Base-by-base conservation (phyloP, 2,797 vertebrate species). In the Pangasius djambal region DNA sequence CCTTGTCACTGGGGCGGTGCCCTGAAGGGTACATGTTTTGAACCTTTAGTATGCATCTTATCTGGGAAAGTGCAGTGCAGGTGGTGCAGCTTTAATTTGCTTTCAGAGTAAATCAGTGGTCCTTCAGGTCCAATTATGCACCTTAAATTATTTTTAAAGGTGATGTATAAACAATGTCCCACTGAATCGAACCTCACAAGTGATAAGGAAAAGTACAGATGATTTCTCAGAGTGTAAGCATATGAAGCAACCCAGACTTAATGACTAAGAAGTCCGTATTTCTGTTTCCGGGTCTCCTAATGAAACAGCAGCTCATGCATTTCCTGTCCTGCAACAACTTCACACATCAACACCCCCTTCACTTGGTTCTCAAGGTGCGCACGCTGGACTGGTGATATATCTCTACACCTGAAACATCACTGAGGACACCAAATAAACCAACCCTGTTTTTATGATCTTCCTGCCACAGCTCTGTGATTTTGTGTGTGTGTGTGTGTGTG, bases 401-500 rank as follows among this genome's bases (percentile, higher is more conserved):
- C 3, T 65, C 7, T 12, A 3, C 18, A 55, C 63, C 44, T 85
- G 31, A 52, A 74, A 81, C 86, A 81, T 87, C 48, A 69, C 20
- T 69, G 61, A 61, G 44, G 31, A 59, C n/a, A 15, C 6, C 6
- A 88, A 16, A 34, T 74, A 22, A 83, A 37, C 85, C n/a, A 77
- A 13, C 2, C 79, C 22, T 61, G 22, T 8, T 70, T 37, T 72
- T 70, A 83, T 44, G 25, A n/a, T 84, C 63, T 48, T 84, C 25
- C 61, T 67, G 40, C 8, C 61, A 85, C 61, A 85, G 63, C 65
- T 69, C 57, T 61, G 40, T 83, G 79, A 1, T 25, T 74, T 34
- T n/a, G 3, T 50, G 44, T 77, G 74, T 77, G 22, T 77, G 44
- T 78, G 22, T 77, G 74, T 48, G 75, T 78, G 44, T 82, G 57